Evolutionary conservation across 1,140 invertebrate species (phyloP).

Genomic region (Anastatus disparis): DNA sequence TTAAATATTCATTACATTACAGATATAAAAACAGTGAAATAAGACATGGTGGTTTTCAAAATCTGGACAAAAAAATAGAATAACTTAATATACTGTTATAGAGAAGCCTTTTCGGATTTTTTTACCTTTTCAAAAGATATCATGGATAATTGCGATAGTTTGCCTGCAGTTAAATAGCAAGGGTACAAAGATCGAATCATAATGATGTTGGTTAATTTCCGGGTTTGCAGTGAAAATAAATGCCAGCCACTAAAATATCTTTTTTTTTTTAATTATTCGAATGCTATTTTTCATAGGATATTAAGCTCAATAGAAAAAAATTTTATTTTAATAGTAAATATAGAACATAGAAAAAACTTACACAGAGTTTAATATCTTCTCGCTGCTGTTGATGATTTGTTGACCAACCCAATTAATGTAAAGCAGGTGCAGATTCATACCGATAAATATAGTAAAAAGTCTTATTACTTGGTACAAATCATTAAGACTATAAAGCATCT

Average conservation of each 20-base stretch:
- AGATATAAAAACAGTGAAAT: not conserved
- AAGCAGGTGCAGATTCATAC: not conserved
- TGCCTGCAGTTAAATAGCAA: not conserved
- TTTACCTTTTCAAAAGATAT: not conserved
- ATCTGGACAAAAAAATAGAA: not conserved
- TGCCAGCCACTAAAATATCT: not conserved
- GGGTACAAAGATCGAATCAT: not conserved
- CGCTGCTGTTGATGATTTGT: not conserved
- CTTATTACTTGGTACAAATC: no score
- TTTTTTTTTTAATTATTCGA: no score
- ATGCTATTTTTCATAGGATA: no score
- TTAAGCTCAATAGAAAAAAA: no score
- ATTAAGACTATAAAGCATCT: no score
- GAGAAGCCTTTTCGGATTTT: not conserved
- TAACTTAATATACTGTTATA: no score
- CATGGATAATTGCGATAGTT: not conserved
- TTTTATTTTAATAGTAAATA: no score
- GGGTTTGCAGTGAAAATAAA: not conserved
- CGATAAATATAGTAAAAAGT: not conserved
- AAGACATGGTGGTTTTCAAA: not conserved
- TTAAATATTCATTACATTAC: no score
- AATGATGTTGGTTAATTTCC: not conserved
- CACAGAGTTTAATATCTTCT: not conserved
- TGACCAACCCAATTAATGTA: not conserved
- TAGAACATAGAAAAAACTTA: not conserved